phyloP scores from a whole-genome alignment of 2,888 invertebrate species.

The Fabriciana adippe region DNA sequence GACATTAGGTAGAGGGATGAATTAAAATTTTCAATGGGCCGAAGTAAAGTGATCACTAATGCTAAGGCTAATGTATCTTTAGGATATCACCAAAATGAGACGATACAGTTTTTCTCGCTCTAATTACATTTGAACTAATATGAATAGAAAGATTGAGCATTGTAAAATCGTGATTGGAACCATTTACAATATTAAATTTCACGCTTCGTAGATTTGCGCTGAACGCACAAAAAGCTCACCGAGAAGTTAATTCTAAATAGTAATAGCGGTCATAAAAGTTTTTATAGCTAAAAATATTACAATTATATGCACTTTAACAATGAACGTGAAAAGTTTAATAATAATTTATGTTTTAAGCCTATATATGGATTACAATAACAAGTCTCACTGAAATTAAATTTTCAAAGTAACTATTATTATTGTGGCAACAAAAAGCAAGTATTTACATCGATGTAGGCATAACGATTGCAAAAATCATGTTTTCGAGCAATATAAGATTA shows the following conservation, averaged over 20 bases:
- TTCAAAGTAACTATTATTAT: too few relatives aligned
- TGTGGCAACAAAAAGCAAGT: too few relatives aligned
- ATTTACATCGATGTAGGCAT: too few relatives aligned
- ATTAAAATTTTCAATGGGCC: not conserved
- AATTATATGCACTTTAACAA: constrained; percentile 5
- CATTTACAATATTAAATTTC: constrained; percentile 72
- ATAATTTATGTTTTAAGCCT: not conserved
- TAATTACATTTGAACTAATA: constrained; percentile 27
- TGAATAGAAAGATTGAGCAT: constrained; percentile 40
- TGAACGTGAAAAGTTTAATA: not conserved
- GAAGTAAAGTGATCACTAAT: too few relatives aligned
- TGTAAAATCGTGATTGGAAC: constrained; percentile 59
- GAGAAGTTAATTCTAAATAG: constrained; percentile 38
- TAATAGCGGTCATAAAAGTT: constrained; percentile 31
- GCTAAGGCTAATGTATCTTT: constrained; percentile 5
- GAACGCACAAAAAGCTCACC: constrained; percentile 55
- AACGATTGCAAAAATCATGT: too few relatives aligned
- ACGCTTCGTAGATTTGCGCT: constrained; percentile 61
- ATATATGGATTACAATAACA: too few relatives aligned
- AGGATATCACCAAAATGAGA: constrained; percentile 17
- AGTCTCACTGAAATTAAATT: too few relatives aligned
- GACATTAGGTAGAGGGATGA: too few relatives aligned
- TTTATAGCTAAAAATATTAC: constrained; percentile 16
- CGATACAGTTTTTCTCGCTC: constrained; percentile 22
- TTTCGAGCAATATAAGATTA: too few relatives aligned